Base-by-base conservation (phyloP, 2,113 vertebrate species). In the Merops nubicus region DNA sequence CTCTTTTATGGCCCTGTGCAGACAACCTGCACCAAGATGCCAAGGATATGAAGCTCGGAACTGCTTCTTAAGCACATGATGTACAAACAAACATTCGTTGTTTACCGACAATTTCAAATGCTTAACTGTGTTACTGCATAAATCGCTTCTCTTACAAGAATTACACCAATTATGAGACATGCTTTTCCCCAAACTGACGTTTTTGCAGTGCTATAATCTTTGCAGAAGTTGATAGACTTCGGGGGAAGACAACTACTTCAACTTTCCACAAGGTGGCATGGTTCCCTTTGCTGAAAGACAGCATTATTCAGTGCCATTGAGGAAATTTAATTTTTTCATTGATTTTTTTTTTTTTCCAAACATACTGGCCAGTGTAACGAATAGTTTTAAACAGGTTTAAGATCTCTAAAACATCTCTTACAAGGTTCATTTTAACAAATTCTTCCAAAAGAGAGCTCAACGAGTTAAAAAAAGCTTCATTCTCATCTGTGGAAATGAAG, bases 181-280 rank as follows among this genome's bases (percentile, higher is more conserved):
- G 12, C 8, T 84, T 80, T 91, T 59, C 47, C 31, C 64, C 15
- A 73, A 74, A 22, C 6, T 31, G 34, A 18, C 28, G 22, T 59
- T 83, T 93, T 12, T 75, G 57, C 51, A 59, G 50, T 5, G 23
- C 15, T 76, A 60, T 33, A 20, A 12, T 73, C 43, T 64, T 88
- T 54, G 67, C 56, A 75, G 54, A 72, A 89, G 22, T 6, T 51
- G 43, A 67, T 7, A 56, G 45, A 1, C 19, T 40, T 34, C 1
- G 2, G 14, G 25, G 15, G 59, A 83, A 89, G 85, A 78, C 40
- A 63, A 63, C 76, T 93, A 73, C 86, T 68, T 73, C 21, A 59
- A 43, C 4, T 51, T 69, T 85, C 98, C 98, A 98, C 97, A 91
- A 94, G 98, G 85, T 97, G 98, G 97, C 98, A 97, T 1, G 4